Evolutionary conservation across 2,113 vertebrate species (phyloP), one percentile per base, ranked within the genome.

Genomic region (Cercopithecus mona): DNA sequence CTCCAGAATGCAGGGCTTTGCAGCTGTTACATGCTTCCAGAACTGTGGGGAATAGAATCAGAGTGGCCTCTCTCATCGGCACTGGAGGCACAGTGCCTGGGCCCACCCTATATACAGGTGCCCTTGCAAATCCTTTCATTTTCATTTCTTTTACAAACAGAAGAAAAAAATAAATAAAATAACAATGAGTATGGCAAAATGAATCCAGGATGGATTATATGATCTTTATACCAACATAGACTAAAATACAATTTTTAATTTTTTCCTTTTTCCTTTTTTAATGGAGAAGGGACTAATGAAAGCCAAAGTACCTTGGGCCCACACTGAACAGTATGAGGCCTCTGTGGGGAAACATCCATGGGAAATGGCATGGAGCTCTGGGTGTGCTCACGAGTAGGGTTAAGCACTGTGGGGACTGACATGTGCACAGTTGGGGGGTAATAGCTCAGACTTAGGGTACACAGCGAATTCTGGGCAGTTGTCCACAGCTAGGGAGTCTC

Each of bases 51-150:
- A 86, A 76, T 1, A 13, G 17, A 57, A 18, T 1, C 22, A 55
- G 66, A 68, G 40, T 8, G 2, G 17, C 45, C 23, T n/a, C 45
- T 14, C 32, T 0, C 1, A 9, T 14, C 0, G 1, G 43, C 32
- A 35, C 17, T 14, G 8, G 55, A n/a, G 43, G 43, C 32, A 35
- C 52, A 48, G 81, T 27, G 38, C 16, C 27, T 2, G 9, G 59
- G 7, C 14, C 35, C 32, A 3, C 14, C 9, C 4, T 40, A 22
- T 35, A 27, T 11, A 22, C 0, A 13, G 45, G 45, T 59, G 43
- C 66, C 92, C 50, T 12, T 2, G 30, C 13, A 88, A 66, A 57
- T 9, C 48, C 22, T 73, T 55, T 25, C 50, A 17, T 25, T 55
- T 88, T 66, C 50, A 72, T 88, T 57, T 93, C 17, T 52, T 90